Evolutionary conservation across 2,113 vertebrate genomes (phyloP), one percentile per base, ranked within the genome.

Genomic region (Melanocharis versteri): DNA sequence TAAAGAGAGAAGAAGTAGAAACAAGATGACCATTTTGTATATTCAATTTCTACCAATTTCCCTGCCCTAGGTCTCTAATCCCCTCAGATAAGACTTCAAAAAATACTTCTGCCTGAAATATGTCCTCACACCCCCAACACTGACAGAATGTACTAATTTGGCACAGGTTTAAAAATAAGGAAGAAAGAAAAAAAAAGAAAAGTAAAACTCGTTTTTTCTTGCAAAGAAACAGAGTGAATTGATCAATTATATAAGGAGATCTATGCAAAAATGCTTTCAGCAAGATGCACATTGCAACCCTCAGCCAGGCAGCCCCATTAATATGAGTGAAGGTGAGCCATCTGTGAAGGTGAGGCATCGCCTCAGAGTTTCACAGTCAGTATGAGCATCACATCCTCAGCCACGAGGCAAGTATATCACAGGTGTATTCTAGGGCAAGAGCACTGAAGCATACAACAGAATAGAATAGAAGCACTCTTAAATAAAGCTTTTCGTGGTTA

Each of bases 371-470:
- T 65, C 61, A 11, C 31, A 64, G 82, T 82, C 66, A 89, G 35
- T 30, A 69, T 65, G 65, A 80, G 31, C 76, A 83, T 84, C 81
- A 83, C 71, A 92, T 91, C 90, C 94, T 90, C 81, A 85, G 88
- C 91, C 88, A 95, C 9, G 4, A 95, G 93, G 93, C 85, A 97
- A 92, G 83, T 30, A 35, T 76, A 50, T 68, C 91, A 77, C 91
- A 91, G 80, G 77, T 83, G 78, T 89, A 89, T 92, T 92, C 73
- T 11, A 92, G 56, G 64, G 68, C 83, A 85, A 44, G 51, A 89
- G 83, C 65, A 78, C 51, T 58, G 70, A 71, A 71, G 37, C 68
- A 69, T 24, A 81, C 82, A 89, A 61, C 5, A 79, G 47, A 94
- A 89, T 8, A 77, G 33, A 92, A 71, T 3, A 70, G 42, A 19